Evolutionary conservation across 2,797 vertebrate species (phyloP), one percentile per base, ranked within the genome.

Genomic region (Otolemur crassicaudatus): DNA sequence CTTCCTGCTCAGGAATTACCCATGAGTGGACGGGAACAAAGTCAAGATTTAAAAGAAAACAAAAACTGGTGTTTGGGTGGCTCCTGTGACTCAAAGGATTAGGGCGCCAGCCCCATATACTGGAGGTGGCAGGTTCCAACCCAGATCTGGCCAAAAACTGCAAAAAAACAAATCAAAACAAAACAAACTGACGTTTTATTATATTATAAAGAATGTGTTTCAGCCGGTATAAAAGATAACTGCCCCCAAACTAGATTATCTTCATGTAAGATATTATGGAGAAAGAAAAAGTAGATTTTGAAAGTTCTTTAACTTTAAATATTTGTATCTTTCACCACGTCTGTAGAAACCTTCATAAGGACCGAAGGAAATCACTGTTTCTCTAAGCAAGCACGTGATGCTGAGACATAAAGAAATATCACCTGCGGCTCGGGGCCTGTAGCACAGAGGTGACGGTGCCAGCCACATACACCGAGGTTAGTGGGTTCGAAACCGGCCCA

Each of bases 181-280:
- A 43, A 43, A 43, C 40, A 43, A 43, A 43, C 40, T 6, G 40
- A 43, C 7, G 34, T 81, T 86, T 63, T 34, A 34, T 34, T 85
- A 61, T 72, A n/a, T 83, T 70, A 6, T 31, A 22, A 49, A 87
- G 29, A 76, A 31, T 58, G 27, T 46, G 92, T 82, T 93, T 95
- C 89, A 96, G 87, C 92, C 91, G n/a, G 88, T 93, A 49, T 88
- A 95, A 97, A 81, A 91, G 20, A 31, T 22, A 61, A 83, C 31
- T 79, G 20, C 31, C 7, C 67, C 31, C 80, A 84, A 23, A 83
- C 37, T 9, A n/a, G 27, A 31, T 87, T 76, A 23, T 17, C 37
- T 83, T 92, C 58, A 65, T 37, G 13, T 40, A 63, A 40, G 46
- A 65, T 20, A 40, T 17, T 16, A 43, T 2, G 6, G 49, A 37